Base-by-base conservation (phyloP, 2,888 invertebrate genomes). In the Zonitis immaculata region DNA sequence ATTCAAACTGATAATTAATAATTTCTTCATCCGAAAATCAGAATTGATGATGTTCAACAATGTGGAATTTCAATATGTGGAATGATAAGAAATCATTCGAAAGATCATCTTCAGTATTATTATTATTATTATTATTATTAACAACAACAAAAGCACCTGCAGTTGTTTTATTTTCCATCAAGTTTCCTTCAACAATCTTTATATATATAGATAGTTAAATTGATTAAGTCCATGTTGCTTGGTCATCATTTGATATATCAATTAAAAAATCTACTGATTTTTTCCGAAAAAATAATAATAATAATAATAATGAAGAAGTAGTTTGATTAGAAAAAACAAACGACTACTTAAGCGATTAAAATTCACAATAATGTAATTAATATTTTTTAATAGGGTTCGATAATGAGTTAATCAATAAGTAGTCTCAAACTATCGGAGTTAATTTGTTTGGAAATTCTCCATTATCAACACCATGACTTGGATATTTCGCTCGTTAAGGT, bases 221-320 rank as follows among this genome's bases (percentile, higher is more conserved):
- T 65, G 62, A 66, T 65, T 58, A 62, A 59, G 47, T 51, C 46
- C 54, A 47, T 56, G 28, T 45, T 50, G 65, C 64, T 59, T 22
- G 56, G 63, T 68, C 68, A 68, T 58, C 51, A 56, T 55, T 62
- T 65, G 67, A 68, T 67, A 65, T 68, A 68, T 67, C 68, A 68
- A 68, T 68, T 66, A 63, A 66, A 63, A 59, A 55, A 56, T 63
- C 67, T 64, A 67, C 66, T 65, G 44, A 55, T 1, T 27, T 26
- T 8, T 26, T n/a, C 5, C 18, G 16, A n/a, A n/a, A n/a, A n/a
- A n/a, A n/a, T n/a, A n/a, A n/a, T n/a, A n/a, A n/a, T n/a, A n/a
- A n/a, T n/a, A n/a, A n/a, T n/a, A n/a, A n/a, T n/a, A n/a, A n/a
- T n/a, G n/a, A n/a, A n/a, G n/a, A n/a, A n/a, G n/a, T n/a, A n/a